These are phyloP conservation scores for Aphis craccivora DNA, from an alignment of 1,140 invertebrate genomes.

Conservation along the genomic window DNA sequence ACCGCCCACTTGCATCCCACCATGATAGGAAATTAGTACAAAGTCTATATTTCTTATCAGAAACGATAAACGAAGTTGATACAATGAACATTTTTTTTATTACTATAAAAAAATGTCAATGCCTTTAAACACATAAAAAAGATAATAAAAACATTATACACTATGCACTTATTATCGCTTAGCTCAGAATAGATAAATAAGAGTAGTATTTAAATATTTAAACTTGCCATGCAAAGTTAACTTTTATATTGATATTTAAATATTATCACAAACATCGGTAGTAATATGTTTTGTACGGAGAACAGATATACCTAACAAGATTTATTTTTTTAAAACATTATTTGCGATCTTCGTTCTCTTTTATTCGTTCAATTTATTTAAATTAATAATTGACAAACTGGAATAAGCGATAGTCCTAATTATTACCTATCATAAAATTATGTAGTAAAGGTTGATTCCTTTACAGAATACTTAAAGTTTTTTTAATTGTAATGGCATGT, in stretches of 20 bases:
- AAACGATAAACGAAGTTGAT: background rate
- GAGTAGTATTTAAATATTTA: background rate
- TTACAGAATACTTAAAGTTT: background rate
- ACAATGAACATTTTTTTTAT: too few relatives aligned
- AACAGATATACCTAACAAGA: background rate
- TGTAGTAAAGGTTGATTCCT: background rate
- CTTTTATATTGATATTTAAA: background rate
- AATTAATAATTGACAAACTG: background rate
- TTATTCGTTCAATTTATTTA: background rate
- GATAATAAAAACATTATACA: background rate
- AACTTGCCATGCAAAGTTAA: background rate
- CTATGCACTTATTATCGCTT: background rate
- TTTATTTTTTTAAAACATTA: background rate
- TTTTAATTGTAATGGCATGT: background rate
- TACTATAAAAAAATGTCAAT: background rate
- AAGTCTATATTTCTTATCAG: background rate
- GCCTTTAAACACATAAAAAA: background rate
- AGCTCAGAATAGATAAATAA: background rate
- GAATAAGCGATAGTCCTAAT: background rate
- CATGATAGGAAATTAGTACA: too few relatives aligned
- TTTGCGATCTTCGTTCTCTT: background rate
- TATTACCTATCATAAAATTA: background rate
- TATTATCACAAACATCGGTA: background rate
- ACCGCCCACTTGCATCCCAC: too few relatives aligned
- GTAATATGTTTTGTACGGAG: background rate